Base-by-base conservation (phyloP, 2,113 vertebrate species). In the Elgaria multicarinata region DNA sequence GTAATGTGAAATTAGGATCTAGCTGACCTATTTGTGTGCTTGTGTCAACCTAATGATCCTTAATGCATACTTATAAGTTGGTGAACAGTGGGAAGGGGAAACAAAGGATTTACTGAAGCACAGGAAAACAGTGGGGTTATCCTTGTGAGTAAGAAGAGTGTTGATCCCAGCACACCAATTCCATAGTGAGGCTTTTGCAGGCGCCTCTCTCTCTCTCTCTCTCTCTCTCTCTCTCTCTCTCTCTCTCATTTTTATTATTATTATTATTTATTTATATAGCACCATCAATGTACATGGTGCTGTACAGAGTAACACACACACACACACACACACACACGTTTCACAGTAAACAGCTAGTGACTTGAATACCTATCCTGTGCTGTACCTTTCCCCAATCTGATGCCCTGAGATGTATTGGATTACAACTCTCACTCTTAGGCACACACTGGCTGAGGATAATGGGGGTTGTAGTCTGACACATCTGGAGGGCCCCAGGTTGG, bases 321-420 rank as follows among this genome's bases (percentile, higher is more conserved):
- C n/a, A n/a, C n/a, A n/a, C 66, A 66, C 4, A 22, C 4, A 62
- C 28, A 20, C 18, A 62, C 16, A 20, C 8, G 12, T 33, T 87
- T 85, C 26, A 0, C n/a, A 20, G 82, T 72, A 89, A 90, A 85
- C 74, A 93, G 80, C 75, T 1, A 89, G 81, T 39, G 5, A 85
- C 83, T 92, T 0, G 0, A 75, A n/a, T 83, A 88, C 77, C 83
- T 86, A 36, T 74, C 50, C 46, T 87, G 71, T 87, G 3, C 58
- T 22, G n/a, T 0, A 39, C 20, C 33, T 50, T 85, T 0, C 39
- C 3, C 42, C 72, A 20, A 20, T 5, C 39, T 22, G 72, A 22
- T 75, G 72, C 72, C 20, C 5, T 22, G 2, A 62, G 14, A 6
- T 75, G 6, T 75, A 12, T 9, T 74, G 69, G 31, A 71, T 4